These are phyloP conservation scores for Bilobella aurantiaca DNA, from an alignment of 1,140 invertebrate genomes.

Conservation along the genomic window DNA sequence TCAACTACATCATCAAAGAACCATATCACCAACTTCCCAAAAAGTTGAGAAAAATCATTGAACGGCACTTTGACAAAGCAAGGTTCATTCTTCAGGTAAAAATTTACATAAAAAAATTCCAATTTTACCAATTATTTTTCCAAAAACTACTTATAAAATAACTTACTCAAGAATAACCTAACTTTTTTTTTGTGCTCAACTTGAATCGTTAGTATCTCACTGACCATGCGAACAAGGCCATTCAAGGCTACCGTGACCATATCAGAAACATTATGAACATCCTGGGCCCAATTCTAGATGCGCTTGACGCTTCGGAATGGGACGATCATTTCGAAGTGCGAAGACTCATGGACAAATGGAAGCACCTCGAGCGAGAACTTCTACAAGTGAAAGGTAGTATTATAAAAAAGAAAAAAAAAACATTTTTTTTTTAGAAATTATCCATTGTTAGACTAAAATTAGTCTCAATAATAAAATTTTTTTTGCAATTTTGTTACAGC, in stretches of 20 bases:
- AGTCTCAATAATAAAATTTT: too few species aligned
- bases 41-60: conserved; percentile 28
- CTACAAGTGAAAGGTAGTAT: conserved; percentile 6
- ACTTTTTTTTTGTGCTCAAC: not conserved
- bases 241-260: conserved; percentile 17
- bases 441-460: too few species aligned
- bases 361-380: conserved; percentile 16
- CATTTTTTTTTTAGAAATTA: too few species aligned
- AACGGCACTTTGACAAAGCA: conserved; percentile 29
- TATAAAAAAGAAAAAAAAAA: too few species aligned
- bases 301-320: conserved; percentile 22
- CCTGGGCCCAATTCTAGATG: conserved; percentile 23
- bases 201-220: conserved; percentile 19
- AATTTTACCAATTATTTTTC: too few species aligned
- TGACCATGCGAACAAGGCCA: conserved; percentile 5
- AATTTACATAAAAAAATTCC: too few species aligned
- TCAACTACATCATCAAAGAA: conserved; percentile 17
- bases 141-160: not conserved
- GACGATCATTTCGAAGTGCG: conserved; percentile 29
- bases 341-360: conserved; percentile 17
- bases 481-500: too few species aligned
- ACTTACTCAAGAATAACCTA: not conserved
- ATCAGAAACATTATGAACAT: conserved; percentile 20
- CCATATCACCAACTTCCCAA: conserved; percentile 26
- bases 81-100: conserved; percentile 25